Percentiles rank a stretch among this genome's conserved stretches.
These are phyloP conservation scores for Leptodactylus fallax DNA, from an alignment of 2,797 vertebrate species.

Conservation along the genomic window DNA sequence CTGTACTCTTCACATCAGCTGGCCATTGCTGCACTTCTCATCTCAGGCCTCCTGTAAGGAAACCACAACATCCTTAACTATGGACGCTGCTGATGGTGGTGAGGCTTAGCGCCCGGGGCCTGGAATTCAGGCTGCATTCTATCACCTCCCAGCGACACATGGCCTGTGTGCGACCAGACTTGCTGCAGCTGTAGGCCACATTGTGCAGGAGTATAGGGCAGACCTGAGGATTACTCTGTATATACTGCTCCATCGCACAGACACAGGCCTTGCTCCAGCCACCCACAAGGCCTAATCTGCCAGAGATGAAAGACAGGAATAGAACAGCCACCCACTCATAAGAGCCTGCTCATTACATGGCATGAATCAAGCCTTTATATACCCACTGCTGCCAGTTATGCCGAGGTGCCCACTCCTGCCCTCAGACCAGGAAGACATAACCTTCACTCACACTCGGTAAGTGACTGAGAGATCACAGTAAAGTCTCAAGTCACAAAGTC, in stretches of 20 bases:
- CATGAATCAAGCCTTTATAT: slow-evolving; percentile 21
- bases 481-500: background rate
- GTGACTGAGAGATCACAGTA: background rate
- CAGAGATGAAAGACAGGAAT: background rate
- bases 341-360: background rate
- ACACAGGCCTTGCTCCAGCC: background rate
- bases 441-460: background rate
- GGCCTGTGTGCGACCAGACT: background rate
- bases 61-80: background rate
- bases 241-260: background rate
- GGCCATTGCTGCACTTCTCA: background rate
- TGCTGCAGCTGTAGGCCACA: slow-evolving; percentile 9
- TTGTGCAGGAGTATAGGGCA: background rate
- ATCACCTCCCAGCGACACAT: background rate
- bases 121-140: slow-evolving; percentile 23
- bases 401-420: background rate
- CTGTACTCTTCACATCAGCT: background rate
- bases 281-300: background rate
- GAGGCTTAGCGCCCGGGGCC: slow-evolving; percentile 8
- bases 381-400: background rate
- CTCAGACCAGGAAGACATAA: background rate
- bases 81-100: background rate
- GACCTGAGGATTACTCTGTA: background rate
- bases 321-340: slow-evolving; percentile 8
- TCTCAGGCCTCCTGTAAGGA: background rate